Percentiles rank a stretch among this genome's conserved stretches.
Evolutionary conservation across 1,140 invertebrate genomes (phyloP).

Genomic region (Sycophaga agraensis): DNA sequence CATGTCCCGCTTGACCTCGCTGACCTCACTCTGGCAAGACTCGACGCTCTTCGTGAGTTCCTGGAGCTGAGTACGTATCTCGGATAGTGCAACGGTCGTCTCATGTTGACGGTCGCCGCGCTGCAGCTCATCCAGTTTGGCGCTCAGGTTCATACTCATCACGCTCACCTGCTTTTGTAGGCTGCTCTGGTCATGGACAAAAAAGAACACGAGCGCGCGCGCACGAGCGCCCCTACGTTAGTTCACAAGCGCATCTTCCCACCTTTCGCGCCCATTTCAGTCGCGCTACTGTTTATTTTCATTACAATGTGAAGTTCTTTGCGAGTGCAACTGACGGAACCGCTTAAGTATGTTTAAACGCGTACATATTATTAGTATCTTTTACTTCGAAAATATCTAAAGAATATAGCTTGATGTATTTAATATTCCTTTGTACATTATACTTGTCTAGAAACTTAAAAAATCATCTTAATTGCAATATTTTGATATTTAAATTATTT

Average conservation of each 20-base stretch:
- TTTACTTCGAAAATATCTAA: no score
- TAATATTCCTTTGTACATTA: no score
- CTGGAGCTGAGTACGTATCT: conserved; percentile 86
- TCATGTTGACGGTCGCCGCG: conserved; percentile 82
- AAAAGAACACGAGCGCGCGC: background rate
- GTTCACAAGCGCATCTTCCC: no score
- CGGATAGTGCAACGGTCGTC: conserved; percentile 85
- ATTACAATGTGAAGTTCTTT: background rate
- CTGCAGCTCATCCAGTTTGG: conserved; percentile 88
- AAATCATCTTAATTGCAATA: no score
- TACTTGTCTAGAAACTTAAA: no score
- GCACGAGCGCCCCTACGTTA: background rate
- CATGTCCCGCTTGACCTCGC: conserved; percentile 90
- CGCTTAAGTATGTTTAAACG: no score
- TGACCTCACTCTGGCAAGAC: conserved; percentile 89
- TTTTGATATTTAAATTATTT: no score
- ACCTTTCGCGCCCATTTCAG: background rate
- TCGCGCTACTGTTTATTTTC: background rate
- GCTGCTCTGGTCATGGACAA: conserved; percentile 57
- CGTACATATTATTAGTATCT: no score
- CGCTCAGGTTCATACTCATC: conserved; percentile 92
- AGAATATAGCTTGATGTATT: no score
- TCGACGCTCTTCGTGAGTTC: conserved; percentile 91
- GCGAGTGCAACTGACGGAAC: no score
- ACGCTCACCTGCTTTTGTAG: conserved; percentile 94